Conservation (phyloP, 2,797 vertebrate species). For the Labeo calbasu region DNA sequence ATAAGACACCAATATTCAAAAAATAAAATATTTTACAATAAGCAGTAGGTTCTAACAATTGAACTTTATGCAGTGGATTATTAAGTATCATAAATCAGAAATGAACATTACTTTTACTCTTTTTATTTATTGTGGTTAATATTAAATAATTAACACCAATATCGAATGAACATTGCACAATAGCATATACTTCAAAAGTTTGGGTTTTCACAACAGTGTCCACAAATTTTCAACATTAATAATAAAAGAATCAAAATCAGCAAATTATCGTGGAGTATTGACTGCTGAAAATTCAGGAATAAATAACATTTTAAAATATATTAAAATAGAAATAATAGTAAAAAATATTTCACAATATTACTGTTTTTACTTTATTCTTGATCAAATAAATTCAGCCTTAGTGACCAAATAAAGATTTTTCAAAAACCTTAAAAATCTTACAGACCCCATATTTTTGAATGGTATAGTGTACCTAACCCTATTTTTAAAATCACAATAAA, state of each 20-base stretch:
- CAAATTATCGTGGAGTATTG: not conserved
- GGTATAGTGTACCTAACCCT: not conserved
- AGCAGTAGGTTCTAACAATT: not conserved
- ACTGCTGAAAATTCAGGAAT: not conserved
- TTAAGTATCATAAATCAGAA: not conserved
- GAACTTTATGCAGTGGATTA: not conserved
- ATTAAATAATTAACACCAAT: not conserved
- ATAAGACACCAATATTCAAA: not conserved
- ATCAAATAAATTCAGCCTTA: not conserved
- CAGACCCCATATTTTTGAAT: not conserved
- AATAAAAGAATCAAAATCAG: not conserved
- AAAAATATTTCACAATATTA: not conserved
- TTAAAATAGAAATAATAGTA: not conserved
- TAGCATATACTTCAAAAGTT: not conserved
- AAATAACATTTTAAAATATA: too few species aligned
- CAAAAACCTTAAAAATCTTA: not conserved
- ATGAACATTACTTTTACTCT: not conserved
- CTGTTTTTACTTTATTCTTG: not conserved
- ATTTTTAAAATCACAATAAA: not conserved
- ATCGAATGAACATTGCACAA: not conserved
- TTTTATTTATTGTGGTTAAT: not conserved
- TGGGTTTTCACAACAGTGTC: not conserved
- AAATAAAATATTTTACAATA: not conserved
- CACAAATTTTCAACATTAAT: not conserved
- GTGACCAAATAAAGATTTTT: too few species aligned